Evolutionary conservation across 2,888 invertebrate genomes (phyloP).

Genomic region (Lasioglossum oenotherae): DNA sequence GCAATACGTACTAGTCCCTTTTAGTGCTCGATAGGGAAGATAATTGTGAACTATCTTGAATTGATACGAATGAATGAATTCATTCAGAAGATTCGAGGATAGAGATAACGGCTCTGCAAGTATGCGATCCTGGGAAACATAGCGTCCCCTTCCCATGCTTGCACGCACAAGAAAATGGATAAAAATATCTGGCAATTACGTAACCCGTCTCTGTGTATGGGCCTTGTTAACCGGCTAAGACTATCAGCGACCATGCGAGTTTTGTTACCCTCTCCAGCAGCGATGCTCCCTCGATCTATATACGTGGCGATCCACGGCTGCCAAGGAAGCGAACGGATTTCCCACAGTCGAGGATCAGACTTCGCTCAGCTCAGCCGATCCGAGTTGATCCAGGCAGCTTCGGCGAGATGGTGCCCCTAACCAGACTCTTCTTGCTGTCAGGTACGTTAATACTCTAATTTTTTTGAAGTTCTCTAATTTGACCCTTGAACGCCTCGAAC

Average conservation of each 20-base stretch:
- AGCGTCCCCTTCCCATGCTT: background rate
- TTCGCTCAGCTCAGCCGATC: conserved; percentile 66
- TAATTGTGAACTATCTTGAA: background rate
- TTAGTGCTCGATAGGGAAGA: background rate
- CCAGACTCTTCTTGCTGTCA: conserved; percentile 36
- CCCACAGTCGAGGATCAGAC: conserved; percentile 72
- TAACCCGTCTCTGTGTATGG: conserved; percentile 22
- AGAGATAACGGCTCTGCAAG: background rate
- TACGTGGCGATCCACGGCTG: conserved; percentile 49
- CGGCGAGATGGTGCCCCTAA: conserved; percentile 35
- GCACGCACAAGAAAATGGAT: background rate
- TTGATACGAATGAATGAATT: background rate
- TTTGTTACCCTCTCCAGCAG: conserved; percentile 62
- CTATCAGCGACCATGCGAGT: conserved; percentile 27
- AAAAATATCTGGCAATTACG: conserved; percentile 37
- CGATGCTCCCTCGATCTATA: conserved; percentile 60
- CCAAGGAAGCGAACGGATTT: conserved; percentile 50
- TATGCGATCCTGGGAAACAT: background rate
- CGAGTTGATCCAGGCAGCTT: conserved; percentile 7
- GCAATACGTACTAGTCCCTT: too few species aligned
- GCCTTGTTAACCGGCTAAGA: conserved; percentile 35
- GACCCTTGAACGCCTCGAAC: background rate
- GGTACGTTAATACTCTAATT: conserved; percentile 5
- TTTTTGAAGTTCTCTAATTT: background rate
- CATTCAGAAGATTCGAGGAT: background rate